phyloP scores from a whole-genome alignment of 2,888 invertebrate species.

The Mesochorus sp. region DNA sequence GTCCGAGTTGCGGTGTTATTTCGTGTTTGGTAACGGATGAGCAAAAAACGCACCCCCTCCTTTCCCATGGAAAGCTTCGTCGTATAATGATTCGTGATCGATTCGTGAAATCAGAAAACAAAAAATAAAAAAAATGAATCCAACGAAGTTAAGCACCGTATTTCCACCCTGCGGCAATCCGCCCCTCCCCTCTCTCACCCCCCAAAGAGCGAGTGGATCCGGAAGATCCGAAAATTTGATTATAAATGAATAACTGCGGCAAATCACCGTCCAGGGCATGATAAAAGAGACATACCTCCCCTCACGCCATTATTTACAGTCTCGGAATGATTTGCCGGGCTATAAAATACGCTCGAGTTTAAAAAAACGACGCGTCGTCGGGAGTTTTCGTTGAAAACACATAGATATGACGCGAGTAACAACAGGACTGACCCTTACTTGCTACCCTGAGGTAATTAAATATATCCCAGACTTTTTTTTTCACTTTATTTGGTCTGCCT shows the following conservation, averaged over 20 bases:
- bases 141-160: slow-evolving; percentile 50
- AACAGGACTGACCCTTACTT: no score
- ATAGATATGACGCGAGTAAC: no score
- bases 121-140: slow-evolving; percentile 8
- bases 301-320: slow-evolving; percentile 47
- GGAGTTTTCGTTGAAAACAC: no score
- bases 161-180: background rate
- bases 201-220: background rate
- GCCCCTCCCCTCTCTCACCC: background rate
- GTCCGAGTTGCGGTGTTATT: slow-evolving; percentile 7
- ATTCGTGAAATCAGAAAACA: background rate
- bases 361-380: background rate
- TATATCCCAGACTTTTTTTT: no score
- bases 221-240: slow-evolving; percentile 34
- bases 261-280: slow-evolving; percentile 13
- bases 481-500: no score
- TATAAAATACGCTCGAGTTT: background rate
- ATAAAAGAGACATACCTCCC: background rate
- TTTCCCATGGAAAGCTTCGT: slow-evolving; percentile 13
- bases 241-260: background rate
- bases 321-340: slow-evolving; percentile 8
- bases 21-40: slow-evolving; percentile 46
- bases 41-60: slow-evolving; percentile 12
- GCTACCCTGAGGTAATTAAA: no score
- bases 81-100: background rate